Conservation (phyloP, 2,797 vertebrate genomes). For the Ibycter americanus region DNA sequence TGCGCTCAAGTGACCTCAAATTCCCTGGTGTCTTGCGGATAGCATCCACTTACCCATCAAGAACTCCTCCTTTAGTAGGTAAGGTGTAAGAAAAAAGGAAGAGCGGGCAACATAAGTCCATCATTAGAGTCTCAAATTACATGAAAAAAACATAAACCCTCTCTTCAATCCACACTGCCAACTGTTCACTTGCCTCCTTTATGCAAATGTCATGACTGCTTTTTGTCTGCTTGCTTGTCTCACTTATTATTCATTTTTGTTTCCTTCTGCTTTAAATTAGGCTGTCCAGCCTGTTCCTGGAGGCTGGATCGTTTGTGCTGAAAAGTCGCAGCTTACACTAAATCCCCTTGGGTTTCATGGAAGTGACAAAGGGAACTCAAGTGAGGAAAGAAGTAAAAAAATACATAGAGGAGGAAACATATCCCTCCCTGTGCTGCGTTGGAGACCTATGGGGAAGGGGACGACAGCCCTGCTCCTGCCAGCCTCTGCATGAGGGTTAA, state of each 20-base stretch:
- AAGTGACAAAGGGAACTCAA: background rate
- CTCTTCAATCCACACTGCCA: conserved; percentile 80
- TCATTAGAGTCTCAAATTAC: conserved; percentile 98
- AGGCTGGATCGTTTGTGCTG: conserved; percentile 1
- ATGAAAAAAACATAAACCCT: conserved; percentile 97
- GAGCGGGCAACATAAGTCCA: conserved; percentile 99
- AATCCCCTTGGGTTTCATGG: background rate
- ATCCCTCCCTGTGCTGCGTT: rapidly evolving
- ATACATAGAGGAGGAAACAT: background rate
- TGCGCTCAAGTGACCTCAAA: conserved; percentile 92
- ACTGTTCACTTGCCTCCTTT: conserved; percentile 74
- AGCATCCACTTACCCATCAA: conserved; percentile 99
- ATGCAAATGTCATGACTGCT: conserved; percentile 21
- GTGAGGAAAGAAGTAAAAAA: background rate
- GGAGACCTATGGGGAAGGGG: background rate
- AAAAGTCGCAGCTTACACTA: background rate
- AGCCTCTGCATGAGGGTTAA: background rate
- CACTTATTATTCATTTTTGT: background rate
- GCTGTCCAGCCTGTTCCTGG: background rate
- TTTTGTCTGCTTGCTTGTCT: background rate
- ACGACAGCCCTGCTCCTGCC: background rate
- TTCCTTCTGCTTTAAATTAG: conserved; percentile 16
- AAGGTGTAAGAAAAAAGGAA: conserved; percentile 99
- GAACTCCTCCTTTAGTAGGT: conserved; percentile 99
- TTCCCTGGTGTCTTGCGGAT: conserved; percentile 95